Evolutionary conservation across 1,140 invertebrate species (phyloP).

Genomic region (Scaptodrosophila lebanonensis): DNA sequence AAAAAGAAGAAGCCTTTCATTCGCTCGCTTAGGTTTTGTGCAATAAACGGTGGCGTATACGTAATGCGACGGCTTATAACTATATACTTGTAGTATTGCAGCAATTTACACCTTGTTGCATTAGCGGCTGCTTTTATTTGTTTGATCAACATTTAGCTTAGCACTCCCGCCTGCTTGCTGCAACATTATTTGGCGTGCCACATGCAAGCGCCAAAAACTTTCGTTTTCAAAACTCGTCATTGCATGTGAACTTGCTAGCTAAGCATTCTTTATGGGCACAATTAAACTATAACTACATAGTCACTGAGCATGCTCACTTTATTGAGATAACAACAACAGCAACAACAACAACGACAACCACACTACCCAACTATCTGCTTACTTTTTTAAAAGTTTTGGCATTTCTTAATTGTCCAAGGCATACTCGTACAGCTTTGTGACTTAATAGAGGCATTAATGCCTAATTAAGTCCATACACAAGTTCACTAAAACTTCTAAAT

Average conservation of each 20-base stretch:
- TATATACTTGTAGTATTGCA: conserved; percentile 20
- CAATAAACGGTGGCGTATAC: conserved; percentile 23
- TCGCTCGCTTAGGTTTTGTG: not conserved
- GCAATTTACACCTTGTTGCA: conserved; percentile 43
- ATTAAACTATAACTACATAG: conserved; percentile 40
- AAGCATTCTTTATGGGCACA: conserved; percentile 68
- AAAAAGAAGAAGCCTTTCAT: conserved; percentile 21
- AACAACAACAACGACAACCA: too few relatives aligned
- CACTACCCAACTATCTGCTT: too few relatives aligned
- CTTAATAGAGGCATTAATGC: conserved; percentile 60
- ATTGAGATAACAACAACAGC: too few relatives aligned
- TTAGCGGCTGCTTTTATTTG: not conserved
- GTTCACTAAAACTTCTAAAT: conserved; percentile 44
- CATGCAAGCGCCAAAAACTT: conserved; percentile 52
- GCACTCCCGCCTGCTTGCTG: conserved; percentile 4
- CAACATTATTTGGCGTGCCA: conserved; percentile 42
- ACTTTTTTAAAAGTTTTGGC: too few relatives aligned
- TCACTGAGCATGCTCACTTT: too few relatives aligned
- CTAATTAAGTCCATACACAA: conserved; percentile 55
- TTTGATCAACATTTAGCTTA: not conserved
- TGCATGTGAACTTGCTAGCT: conserved; percentile 9
- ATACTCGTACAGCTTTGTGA: conserved; percentile 37
- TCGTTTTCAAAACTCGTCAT: conserved; percentile 43
- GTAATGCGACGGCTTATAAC: conserved; percentile 28
- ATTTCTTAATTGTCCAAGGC: too few relatives aligned